Evolutionary conservation across 2,888 invertebrate genomes (phyloP), one percentile per base, ranked within the genome.

Genomic region (Linnaemya tessellans): DNA sequence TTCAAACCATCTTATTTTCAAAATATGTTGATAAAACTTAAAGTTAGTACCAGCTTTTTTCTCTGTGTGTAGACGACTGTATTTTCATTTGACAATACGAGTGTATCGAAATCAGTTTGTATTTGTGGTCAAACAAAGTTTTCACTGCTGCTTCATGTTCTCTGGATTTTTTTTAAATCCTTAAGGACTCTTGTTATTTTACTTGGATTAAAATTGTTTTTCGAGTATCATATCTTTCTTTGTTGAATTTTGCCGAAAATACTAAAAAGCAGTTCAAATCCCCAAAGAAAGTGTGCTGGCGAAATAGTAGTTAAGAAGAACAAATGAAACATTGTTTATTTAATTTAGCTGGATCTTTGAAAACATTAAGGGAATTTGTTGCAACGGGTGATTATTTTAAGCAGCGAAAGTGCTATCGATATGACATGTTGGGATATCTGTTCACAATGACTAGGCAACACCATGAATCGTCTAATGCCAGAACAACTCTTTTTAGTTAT

Each of bases 81-180:
- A 30, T 30, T 30, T 30, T 3, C 2, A 30, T 30, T 2, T 30
- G 30, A 30, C 30, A 30, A 5, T 5, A 30, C 30, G 30, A 30
- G 30, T 30, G 30, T 30, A 5, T 20, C 18, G 18, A 51, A 51
- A 51, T 18, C 10, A 20, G 9, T 43, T 43, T 43, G 43, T 3
- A 10, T 67, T 67, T 60, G 4, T 30, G 30, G 30, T 30, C 30
- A 30, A 30, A 30, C 30, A 30, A 30, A 30, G 30, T 30, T 30
- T 30, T 30, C 5, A 30, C 2, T 30, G 30, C 30, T 30, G 30
- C 30, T 30, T 30, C 30, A 15, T 41, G 41, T 65, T 73, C 56
- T 80, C 54, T 58, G 56, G 64, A 30, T 54, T 35, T 35, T 35
- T 54, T 35, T 35, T 35, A 56, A 67, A 15, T 35, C 77, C 67